phyloP scores from a whole-genome alignment of 2,888 invertebrate species.

The Lepetodrilus schrolli region DNA sequence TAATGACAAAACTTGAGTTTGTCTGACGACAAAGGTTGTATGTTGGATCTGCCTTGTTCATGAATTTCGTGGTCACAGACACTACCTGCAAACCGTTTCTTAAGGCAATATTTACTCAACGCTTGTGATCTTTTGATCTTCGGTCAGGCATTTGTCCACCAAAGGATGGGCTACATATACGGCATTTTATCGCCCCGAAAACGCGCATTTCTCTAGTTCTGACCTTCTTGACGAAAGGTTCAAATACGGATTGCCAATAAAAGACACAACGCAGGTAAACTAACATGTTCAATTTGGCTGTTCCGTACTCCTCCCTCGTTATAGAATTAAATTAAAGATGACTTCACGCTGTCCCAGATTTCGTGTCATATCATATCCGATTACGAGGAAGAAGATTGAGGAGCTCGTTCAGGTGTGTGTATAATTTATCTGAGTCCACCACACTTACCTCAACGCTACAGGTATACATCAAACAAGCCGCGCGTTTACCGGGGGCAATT shows the following conservation, averaged over 20 bases:
- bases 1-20: not conserved
- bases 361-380: not conserved
- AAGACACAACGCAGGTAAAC: constrained; percentile 26
- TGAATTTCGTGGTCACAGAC: not conserved
- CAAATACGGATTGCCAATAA: constrained; percentile 22
- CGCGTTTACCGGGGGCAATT: no score
- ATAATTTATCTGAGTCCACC: no score
- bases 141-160: constrained; percentile 26
- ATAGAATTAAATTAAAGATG: constrained; percentile 6
- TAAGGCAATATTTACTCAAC: constrained; percentile 13
- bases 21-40: not conserved
- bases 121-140: constrained; percentile 26
- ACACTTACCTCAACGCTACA: no score
- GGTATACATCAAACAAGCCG: no score
- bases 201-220: constrained; percentile 15
- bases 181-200: constrained; percentile 27
- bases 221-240: constrained; percentile 16
- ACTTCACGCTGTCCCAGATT: constrained; percentile 11
- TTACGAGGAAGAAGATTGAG: no score
- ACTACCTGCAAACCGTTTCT: not conserved
- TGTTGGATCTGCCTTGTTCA: not conserved
- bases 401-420: no score
- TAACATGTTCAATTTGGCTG: constrained; percentile 36
- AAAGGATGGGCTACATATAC: constrained; percentile 27
- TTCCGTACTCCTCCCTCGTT: constrained; percentile 42